phyloP scores from a whole-genome alignment of 2,113 vertebrate species.

The Hystrix brachyura region DNA sequence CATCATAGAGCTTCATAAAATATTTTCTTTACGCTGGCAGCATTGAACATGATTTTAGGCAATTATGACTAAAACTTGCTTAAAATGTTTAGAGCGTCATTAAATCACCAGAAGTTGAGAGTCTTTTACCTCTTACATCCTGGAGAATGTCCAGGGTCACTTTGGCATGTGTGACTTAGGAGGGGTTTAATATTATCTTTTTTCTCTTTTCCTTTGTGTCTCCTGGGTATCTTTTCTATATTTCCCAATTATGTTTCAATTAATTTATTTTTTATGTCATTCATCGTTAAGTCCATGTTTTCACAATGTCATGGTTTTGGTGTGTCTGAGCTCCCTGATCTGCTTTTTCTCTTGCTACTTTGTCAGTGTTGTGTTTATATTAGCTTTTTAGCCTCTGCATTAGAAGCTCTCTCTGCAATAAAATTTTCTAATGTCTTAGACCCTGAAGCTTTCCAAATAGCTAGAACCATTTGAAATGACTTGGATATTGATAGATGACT shows the following conservation, averaged over 20 bases:
- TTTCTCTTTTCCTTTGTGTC: background rate
- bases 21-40: background rate
- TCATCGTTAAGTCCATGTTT: background rate
- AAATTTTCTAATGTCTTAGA: background rate
- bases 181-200: background rate
- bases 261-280: background rate
- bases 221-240: background rate
- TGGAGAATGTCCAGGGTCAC: background rate
- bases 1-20: background rate
- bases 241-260: background rate
- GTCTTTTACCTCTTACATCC: background rate
- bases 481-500: background rate
- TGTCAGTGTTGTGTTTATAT: background rate
- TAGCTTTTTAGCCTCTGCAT: background rate
- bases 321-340: background rate
- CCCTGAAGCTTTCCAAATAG: background rate
- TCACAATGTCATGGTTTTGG: background rate
- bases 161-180: conserved; percentile 17
- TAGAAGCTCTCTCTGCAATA: background rate
- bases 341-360: background rate
- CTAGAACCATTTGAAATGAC: conserved; percentile 24
- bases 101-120: background rate
- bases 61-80: background rate
- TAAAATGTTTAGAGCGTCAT: background rate
- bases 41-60: background rate